Base-by-base conservation (phyloP, 2,888 invertebrate species). In the Yponomeuta plumbellus region DNA sequence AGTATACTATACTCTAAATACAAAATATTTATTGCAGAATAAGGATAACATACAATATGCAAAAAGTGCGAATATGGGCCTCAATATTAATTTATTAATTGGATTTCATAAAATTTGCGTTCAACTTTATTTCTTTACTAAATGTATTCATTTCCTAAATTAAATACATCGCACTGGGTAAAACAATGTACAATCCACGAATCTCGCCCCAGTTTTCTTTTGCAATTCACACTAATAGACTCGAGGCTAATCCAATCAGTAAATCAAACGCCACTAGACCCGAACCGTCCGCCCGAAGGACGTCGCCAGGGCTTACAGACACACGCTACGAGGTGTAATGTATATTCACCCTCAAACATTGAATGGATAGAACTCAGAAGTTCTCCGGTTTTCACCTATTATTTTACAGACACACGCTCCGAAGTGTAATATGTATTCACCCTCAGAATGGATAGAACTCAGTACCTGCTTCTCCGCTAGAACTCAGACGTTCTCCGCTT, bases 221-320 rank as follows among this genome's bases (percentile, higher is more conserved):
- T 17, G 13, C 13, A 52, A 52, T 52, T 17, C 44, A 52, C 44
- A 52, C 17, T 62, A 63, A 65, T 67, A 62, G 66, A 69, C 65
- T 66, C 64, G 68, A 20, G 11, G 11, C 39, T 57, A 61, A 67
- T 66, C 68, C 66, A 56, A 63, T 23, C 52, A 86, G 85, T 88
- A 88, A 88, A 89, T 88, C 86, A 88, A 80, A 81, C 80, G 80
- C 81, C 59, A 65, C 39, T 66, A 59, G 4, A 65, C 10, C 11
- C 40, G 23, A 8, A 52, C n/a, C 74, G 77, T 75, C 80, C 81
- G 78, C 83, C 80, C 86, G 81, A 80, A 83, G 84, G 83, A 83
- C 83, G 79, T 80, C 79, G 85, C 84, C 80, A 81, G 81, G 80
- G 85, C 83, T 86, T 77, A 80, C 71, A 75, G 81, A 76, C 89